Evolutionary conservation across 2,113 vertebrate species (phyloP).

Genomic region (Python bivittatus): DNA sequence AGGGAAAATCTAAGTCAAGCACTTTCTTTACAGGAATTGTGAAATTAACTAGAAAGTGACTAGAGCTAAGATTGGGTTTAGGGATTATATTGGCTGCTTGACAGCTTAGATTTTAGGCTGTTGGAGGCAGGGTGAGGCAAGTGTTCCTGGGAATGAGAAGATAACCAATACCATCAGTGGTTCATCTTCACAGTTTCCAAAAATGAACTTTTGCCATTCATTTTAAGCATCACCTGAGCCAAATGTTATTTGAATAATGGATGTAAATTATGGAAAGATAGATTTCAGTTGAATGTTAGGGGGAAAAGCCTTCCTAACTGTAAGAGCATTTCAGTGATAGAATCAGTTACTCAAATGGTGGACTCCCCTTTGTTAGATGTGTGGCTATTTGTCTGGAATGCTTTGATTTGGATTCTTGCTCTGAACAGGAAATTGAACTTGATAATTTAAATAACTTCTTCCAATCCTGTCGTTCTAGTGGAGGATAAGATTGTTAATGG

Average conservation of each 20-base stretch:
- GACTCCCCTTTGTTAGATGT: background rate
- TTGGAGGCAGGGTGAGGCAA: background rate
- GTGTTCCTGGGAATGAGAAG: background rate
- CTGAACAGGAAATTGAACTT: background rate
- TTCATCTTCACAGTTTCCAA: background rate
- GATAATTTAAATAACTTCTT: background rate
- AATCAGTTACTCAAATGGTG: background rate
- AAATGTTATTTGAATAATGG: background rate
- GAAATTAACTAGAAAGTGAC: background rate
- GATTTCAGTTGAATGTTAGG: background rate
- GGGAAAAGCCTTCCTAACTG: background rate
- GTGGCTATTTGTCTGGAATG: background rate
- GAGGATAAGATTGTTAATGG: background rate
- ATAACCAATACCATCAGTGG: background rate
- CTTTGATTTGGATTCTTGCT: background rate
- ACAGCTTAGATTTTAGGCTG: background rate
- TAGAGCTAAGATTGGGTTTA: background rate
- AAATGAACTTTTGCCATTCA: background rate
- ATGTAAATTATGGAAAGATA: background rate
- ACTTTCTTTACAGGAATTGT: background rate
- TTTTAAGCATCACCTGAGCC: background rate
- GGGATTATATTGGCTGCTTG: background rate
- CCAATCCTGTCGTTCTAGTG: background rate
- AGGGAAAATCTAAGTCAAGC: background rate
- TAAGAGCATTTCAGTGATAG: background rate